Base-by-base conservation (phyloP, 2,113 vertebrate species). In the Larimichthys polyactis region DNA sequence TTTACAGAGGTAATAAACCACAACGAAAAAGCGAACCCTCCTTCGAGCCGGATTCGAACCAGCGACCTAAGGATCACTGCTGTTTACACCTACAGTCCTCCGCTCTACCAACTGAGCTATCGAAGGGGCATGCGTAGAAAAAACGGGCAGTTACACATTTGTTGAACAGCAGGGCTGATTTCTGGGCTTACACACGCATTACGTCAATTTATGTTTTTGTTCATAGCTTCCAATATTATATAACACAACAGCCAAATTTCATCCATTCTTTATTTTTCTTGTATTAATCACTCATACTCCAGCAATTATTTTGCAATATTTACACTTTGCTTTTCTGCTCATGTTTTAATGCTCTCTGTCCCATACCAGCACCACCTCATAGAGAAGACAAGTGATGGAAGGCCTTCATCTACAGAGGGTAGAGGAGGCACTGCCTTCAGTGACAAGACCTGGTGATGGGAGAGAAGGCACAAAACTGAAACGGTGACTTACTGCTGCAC, bases 91-190 rank as follows among this genome's bases (percentile, higher is more conserved):
- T 96, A 96, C 95, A 96, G 95, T 96, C 94, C 95, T 96, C 95
- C 86, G 58, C 94, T 96, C 95, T 96, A 95, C 95, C 95, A 96
- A 90, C 96, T 96, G 95, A 96, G 96, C 95, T 95, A 36, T 36
- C 36, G 36, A 36, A 36, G 36, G 36, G 36, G 36, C 36, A 36
- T 36, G 36, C 36, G 36, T 36, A 1, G 1, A 0, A 1, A 1
- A 8, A 1, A 0, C 6, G 1, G 6, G 7, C 6, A 1, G 36
- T 36, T 36, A 36, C 5, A 36, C 32, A 36, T 36, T 7, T 36
- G 32, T 36, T 1, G 32, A 24, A 36, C 5, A 36, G 32, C 0
- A 32, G 5, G n/a, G n/a, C n/a, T n/a, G n/a, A 3, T 36, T 6
- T 36, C 1, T 36, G 5, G 32, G 32, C 1, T 6, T 36, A 1